Percentiles rank a stretch among this genome's conserved stretches.
phyloP scores from a whole-genome alignment of 2,113 vertebrate genomes.

The Rhinoptilus africanus region DNA sequence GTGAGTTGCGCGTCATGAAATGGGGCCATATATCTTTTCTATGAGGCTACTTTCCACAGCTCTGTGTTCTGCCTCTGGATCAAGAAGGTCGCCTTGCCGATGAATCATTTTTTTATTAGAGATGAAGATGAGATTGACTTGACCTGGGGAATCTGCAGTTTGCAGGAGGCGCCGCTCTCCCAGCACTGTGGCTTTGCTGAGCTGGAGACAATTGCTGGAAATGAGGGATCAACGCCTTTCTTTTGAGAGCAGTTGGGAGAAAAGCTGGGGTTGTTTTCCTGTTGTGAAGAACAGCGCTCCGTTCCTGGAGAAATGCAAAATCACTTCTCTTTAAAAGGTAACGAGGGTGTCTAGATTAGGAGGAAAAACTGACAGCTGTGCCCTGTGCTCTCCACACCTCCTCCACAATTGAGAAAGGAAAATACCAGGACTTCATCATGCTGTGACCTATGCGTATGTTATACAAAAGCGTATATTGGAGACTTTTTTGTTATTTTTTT shows the following conservation, averaged over 20 bases:
- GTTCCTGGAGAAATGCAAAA: conserved; percentile 14
- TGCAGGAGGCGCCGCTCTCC: neutral
- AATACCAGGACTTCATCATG: neutral
- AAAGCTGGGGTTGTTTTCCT: neutral
- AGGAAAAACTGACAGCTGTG: neutral
- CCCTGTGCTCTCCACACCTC: neutral
- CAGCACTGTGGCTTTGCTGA: neutral
- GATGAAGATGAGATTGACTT: neutral
- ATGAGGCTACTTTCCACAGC: neutral
- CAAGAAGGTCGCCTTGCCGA: neutral
- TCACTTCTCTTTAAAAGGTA: neutral
- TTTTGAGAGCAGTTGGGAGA: neutral
- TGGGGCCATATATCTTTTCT: neutral
- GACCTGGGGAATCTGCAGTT: neutral
- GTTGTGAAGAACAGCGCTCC: neutral
- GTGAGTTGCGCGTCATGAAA: neutral
- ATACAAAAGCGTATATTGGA: neutral
- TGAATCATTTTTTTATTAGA: conserved; percentile 4
- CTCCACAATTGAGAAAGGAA: neutral
- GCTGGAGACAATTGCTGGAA: neutral
- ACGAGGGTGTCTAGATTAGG: neutral
- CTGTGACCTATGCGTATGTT: neutral
- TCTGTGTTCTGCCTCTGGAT: neutral
- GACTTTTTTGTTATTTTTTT: neutral
- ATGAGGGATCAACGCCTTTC: neutral